Conservation (phyloP, 1,140 invertebrate genomes). For the Meteorus sp. region DNA sequence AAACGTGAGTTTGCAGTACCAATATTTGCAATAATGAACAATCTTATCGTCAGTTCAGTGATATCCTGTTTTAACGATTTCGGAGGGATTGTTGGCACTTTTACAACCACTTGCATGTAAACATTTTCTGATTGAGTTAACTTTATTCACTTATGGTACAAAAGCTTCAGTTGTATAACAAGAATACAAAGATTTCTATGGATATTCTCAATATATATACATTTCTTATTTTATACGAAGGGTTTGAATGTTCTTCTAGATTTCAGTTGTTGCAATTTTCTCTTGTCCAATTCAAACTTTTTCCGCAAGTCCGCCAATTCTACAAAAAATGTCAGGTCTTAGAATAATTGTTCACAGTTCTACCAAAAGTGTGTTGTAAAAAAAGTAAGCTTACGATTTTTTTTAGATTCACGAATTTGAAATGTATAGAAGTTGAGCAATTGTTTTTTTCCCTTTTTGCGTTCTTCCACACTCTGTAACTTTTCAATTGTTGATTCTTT, state of each 20-base stretch:
- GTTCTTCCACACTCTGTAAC: constrained; percentile 68
- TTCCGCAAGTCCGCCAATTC: constrained; percentile 75
- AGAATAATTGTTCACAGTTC: not conserved
- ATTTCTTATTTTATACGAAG: constrained; percentile 69
- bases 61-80: too few species aligned
- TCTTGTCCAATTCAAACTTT: constrained; percentile 81
- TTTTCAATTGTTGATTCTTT: constrained; percentile 73
- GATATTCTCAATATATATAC: constrained; percentile 18
- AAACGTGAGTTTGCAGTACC: constrained; percentile 56
- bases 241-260: constrained; percentile 83
- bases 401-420: constrained; percentile 85
- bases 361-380: not conserved
- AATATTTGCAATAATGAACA: too few species aligned
- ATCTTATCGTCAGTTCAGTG: too few species aligned
- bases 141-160: constrained; percentile 49
- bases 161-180: constrained; percentile 38
- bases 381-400: constrained; percentile 68
- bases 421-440: constrained; percentile 88
- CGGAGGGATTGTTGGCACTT: constrained; percentile 55
- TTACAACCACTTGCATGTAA: constrained; percentile 52
- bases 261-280: constrained; percentile 80
- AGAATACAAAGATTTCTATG: constrained; percentile 28
- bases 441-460: constrained; percentile 74
- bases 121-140: constrained; percentile 57
- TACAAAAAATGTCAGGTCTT: constrained; percentile 53